A percentile compares a stretch with the other conserved stretches of the same genome.
Evolutionary conservation across 2,113 vertebrate species (phyloP).

Genomic region (Aix galericulata): DNA sequence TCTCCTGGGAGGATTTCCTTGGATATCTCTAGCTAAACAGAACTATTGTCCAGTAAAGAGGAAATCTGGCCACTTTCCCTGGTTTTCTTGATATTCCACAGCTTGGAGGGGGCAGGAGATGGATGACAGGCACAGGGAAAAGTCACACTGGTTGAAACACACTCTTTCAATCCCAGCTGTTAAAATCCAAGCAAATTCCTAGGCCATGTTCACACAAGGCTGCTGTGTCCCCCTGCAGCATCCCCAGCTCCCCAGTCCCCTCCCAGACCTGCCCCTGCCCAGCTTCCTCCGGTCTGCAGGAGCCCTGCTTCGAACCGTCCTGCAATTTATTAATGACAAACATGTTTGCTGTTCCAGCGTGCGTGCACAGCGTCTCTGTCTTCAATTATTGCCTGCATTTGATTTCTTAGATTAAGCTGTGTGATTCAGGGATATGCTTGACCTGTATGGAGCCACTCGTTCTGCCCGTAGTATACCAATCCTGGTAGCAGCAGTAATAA

Average conservation of each 20-base stretch:
- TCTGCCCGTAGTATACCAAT: not conserved
- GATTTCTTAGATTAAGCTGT: not conserved
- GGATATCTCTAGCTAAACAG: not conserved
- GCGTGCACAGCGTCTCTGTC: not conserved
- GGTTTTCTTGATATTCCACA: not conserved
- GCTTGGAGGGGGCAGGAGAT: not conserved
- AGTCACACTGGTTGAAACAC: not conserved
- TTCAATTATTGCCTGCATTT: not conserved
- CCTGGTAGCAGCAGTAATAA: not conserved
- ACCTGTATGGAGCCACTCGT: not conserved
- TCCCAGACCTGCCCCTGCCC: not conserved
- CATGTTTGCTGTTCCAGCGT: not conserved
- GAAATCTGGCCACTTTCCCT: not conserved
- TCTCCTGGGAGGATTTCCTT: not conserved
- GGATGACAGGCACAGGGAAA: not conserved
- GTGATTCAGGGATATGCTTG: not conserved
- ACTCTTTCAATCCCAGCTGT: not conserved
- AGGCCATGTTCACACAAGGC: not conserved
- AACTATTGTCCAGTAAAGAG: not conserved
- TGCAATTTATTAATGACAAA: not conserved
- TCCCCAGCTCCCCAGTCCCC: rapidly evolving
- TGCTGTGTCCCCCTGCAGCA: not conserved
- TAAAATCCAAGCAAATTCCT: not conserved
- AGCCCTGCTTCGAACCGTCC: rapidly evolving
- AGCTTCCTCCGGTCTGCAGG: not conserved